Conservation (phyloP, 2,797 vertebrate species). For the Xerus rutilus region DNA sequence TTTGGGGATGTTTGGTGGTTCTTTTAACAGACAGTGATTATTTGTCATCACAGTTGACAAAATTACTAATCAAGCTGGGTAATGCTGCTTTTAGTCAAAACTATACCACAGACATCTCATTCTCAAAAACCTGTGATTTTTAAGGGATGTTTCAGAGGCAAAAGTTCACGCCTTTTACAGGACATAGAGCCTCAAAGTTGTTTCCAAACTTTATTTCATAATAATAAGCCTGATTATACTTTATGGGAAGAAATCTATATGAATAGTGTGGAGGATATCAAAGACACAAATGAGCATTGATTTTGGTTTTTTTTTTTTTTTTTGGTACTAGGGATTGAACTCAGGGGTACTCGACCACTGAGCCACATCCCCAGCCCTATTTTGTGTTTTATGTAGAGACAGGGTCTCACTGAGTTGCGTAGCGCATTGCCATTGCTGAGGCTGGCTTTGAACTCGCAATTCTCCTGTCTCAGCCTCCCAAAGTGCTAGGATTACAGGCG, state of each 20-base stretch:
- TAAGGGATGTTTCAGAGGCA: neutral
- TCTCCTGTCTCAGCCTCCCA: no score
- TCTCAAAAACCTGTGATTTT: neutral
- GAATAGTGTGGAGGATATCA: neutral
- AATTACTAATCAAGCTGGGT: neutral
- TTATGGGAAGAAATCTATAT: neutral
- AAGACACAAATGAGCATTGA: neutral
- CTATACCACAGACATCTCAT: neutral
- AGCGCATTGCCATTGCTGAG: no score
- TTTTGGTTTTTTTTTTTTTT: neutral
- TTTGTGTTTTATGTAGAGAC: no score
- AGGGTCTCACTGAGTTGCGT: no score
- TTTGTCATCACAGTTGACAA: conserved; percentile 7
- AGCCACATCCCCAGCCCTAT: no score
- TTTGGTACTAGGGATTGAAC: no score
- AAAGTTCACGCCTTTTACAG: neutral
- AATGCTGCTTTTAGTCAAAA: neutral
- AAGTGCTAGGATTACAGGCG: no score
- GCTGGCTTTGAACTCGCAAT: no score
- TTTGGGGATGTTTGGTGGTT: neutral
- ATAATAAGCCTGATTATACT: neutral
- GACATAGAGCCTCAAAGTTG: neutral
- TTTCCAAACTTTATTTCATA: conserved; percentile 30
- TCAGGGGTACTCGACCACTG: no score
- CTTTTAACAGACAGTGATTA: neutral